Percentiles rank a stretch among this genome's conserved stretches.
Evolutionary conservation across 2,888 invertebrate species (phyloP).

Genomic region (Sepiola atlantica): DNA sequence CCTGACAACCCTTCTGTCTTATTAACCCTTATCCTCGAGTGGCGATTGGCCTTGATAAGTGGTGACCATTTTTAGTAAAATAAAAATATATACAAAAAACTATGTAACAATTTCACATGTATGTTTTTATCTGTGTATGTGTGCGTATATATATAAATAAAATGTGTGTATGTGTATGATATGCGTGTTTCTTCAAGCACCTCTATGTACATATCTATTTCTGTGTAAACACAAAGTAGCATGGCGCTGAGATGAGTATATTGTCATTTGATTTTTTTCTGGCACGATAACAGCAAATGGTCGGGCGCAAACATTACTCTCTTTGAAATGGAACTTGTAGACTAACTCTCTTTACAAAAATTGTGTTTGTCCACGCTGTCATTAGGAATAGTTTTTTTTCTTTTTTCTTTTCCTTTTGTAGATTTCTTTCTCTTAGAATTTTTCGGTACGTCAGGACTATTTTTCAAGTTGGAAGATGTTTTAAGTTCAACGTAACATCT

Average conservation of each 20-base stretch:
- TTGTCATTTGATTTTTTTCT: neutral
- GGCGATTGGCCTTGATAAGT: too few species aligned
- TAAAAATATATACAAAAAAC: too few species aligned
- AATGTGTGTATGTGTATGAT: neutral
- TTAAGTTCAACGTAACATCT: constrained; percentile 19
- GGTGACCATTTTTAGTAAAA: too few species aligned
- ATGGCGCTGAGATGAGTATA: neutral
- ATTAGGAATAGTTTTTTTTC: neutral
- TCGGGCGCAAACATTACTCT: neutral
- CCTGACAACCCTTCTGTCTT: too few species aligned
- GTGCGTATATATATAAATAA: neutral
- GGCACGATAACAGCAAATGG: neutral
- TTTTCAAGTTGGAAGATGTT: constrained; percentile 12
- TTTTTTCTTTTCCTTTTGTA: neutral
- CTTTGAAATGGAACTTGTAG: neutral
- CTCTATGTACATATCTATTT: neutral
- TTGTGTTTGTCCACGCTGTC: constrained; percentile 22
- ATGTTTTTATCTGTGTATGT: neutral
- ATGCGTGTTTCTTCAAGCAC: neutral
- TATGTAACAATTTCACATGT: neutral
- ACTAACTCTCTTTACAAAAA: constrained; percentile 22
- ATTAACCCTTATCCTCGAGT: too few species aligned
- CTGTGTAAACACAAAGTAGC: constrained; percentile 2
- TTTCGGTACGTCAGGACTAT: neutral
- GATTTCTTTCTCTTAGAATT: neutral